Conservation (phyloP, 2,113 vertebrate genomes). For the Xyliphius kryptos region DNA sequence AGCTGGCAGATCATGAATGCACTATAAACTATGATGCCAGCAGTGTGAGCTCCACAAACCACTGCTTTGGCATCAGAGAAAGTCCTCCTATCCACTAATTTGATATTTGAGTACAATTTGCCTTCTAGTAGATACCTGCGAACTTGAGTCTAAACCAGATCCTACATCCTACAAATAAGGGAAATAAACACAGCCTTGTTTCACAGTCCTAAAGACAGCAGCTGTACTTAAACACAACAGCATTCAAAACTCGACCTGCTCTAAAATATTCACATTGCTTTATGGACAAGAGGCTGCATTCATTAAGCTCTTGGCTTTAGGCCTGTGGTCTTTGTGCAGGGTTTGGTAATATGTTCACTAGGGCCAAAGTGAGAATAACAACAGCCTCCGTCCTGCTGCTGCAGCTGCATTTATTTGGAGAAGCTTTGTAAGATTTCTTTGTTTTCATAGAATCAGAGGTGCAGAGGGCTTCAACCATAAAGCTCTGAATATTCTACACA, state of each 20-base stretch:
- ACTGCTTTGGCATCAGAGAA: constrained; percentile 10
- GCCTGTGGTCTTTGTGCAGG: constrained; percentile 23
- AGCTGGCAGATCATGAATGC: constrained; percentile 25
- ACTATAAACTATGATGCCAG: constrained; percentile 31
- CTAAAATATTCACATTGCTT: constrained; percentile 7
- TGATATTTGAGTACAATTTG: background rate
- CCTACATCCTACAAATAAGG: constrained; percentile 6
- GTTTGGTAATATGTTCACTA: constrained; percentile 22
- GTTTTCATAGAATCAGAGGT: background rate
- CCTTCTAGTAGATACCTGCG: constrained; percentile 24
- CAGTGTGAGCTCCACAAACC: constrained; percentile 22
- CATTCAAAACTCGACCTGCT: background rate
- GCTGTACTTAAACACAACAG: constrained; percentile 18
- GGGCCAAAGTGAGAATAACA: constrained; percentile 23
- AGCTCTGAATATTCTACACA: constrained; percentile 8
- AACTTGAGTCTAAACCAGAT: constrained; percentile 32
- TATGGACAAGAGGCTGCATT: constrained; percentile 30
- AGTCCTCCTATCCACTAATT: background rate
- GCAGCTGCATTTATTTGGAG: constrained; percentile 28
- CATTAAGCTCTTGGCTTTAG: constrained; percentile 13
- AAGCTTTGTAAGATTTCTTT: constrained; percentile 16
- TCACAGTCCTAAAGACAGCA: constrained; percentile 3
- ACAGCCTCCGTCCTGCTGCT: constrained; percentile 5
- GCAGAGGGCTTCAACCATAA: background rate
- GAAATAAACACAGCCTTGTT: constrained; percentile 15